phyloP scores from a whole-genome alignment of 2,113 vertebrate species.

The Epinephelus moara region DNA sequence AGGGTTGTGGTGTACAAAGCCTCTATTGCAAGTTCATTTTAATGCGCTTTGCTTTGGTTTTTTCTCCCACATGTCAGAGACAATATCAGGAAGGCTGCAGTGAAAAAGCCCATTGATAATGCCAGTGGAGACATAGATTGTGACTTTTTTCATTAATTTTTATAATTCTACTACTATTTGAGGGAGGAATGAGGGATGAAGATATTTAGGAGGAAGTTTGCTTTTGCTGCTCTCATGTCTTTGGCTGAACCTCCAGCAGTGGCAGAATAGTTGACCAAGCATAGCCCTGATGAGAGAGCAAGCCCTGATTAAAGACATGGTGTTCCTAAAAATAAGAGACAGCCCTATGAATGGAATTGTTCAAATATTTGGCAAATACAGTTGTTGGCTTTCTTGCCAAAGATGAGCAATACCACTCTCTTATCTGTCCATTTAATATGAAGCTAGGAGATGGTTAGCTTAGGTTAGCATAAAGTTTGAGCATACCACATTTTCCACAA shows the following conservation, averaged over 20 bases:
- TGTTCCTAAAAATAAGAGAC: too few species aligned
- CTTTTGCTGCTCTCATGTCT: not conserved
- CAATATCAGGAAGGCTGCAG: too few species aligned
- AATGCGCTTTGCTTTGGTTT: not conserved
- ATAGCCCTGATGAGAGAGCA: too few species aligned
- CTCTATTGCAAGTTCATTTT: not conserved
- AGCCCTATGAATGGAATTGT: too few species aligned
- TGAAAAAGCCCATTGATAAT: not conserved
- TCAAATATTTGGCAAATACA: not conserved
- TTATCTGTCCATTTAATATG: too few species aligned
- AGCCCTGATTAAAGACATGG: too few species aligned
- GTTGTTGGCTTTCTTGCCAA: not conserved
- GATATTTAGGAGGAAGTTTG: not conserved
- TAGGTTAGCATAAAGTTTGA: too few species aligned
- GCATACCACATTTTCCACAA: too few species aligned
- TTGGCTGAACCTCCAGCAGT: not conserved
- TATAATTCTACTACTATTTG: not conserved
- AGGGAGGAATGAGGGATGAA: not conserved
- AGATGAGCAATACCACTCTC: not conserved
- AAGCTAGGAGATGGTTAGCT: too few species aligned
- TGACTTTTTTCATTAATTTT: not conserved
- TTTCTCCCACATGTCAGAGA: not conserved
- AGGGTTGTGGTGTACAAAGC: not conserved
- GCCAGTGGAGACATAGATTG: not conserved
- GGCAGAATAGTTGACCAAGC: not conserved